Conservation (phyloP, 2,113 vertebrate genomes). For the Apodemus speciosus region DNA sequence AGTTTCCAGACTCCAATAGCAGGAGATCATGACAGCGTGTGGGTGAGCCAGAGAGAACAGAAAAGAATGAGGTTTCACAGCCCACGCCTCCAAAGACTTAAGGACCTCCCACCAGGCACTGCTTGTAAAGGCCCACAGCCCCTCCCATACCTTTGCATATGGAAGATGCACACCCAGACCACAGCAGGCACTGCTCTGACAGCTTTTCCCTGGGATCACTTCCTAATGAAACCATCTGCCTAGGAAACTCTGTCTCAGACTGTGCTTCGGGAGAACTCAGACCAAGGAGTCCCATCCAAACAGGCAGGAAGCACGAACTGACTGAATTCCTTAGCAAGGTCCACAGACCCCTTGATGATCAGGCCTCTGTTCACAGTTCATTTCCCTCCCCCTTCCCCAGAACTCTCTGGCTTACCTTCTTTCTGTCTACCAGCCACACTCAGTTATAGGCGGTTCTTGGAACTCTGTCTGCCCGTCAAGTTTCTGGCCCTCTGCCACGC, state of each 20-base stretch:
- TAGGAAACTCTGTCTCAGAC: not conserved
- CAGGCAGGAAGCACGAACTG: accelerated
- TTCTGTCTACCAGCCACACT: not conserved
- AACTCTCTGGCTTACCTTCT: not conserved
- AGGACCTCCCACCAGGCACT: not conserved
- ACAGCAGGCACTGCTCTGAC: too few relatives aligned
- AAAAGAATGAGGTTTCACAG: not conserved
- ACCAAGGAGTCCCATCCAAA: not conserved
- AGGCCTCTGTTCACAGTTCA: not conserved
- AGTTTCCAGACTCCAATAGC: not conserved
- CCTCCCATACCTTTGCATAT: not conserved
- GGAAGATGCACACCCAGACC: not conserved
- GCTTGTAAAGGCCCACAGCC: not conserved
- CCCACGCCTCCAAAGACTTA: not conserved
- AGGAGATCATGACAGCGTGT: not conserved
- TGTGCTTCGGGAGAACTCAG: not conserved
- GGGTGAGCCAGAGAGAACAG: not conserved
- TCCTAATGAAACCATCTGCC: not conserved
- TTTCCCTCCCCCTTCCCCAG: not conserved
- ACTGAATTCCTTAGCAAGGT: not conserved
- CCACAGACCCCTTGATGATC: not conserved
- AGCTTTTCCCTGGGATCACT: not conserved
- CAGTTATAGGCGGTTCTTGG: not conserved
- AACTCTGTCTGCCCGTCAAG: not conserved
- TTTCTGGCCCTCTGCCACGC: not conserved